Base-by-base conservation (phyloP, 2,113 vertebrate genomes). In the Blennius ocellaris region DNA sequence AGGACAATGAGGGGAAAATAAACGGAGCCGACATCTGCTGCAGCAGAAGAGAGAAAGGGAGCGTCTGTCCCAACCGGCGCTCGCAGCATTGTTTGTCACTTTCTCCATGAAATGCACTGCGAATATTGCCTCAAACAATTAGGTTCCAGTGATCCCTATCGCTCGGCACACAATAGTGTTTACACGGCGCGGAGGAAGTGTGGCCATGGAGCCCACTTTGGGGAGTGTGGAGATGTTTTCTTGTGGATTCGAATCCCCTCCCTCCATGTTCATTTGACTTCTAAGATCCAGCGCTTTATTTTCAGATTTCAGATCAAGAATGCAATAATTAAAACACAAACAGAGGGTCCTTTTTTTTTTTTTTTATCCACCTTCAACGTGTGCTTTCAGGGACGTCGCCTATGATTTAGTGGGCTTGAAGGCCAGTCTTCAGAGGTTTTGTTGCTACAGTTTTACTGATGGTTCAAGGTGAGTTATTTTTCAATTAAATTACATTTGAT, bases 101-200 rank as follows among this genome's bases (percentile, higher is more conserved):
- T 94, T 94, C 93, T 90, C 92, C 81, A 86, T 83, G 71, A 89
- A 92, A 80, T 89, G 70, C 78, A 65, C 84, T 62, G 76, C 16
- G 76, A 88, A 81, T 93, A 93, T 93, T 92, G 84, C 88, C 83
- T 86, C 78, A 90, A 91, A 94, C 92, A 93, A 93, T 94, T 93
- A 92, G 80, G 83, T 74, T 56, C 69, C 72, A 77, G 85, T 73
- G 93, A 94, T 94, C 83, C 61, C 72, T 93, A 94, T 94, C 93
- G 14, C 73, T 15, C 45, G 1, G 36, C 39, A 77, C 83, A 94
- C 92, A 94, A 94, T 94, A 90, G 92, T 93, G 94, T 94, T 94
- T 93, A 93, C 86, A 85, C 44, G 82, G 51, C 5, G 11, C 0
- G 7, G 79, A 93, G 93, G 94, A 94, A 94, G 80, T 48, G 74